Conservation (phyloP, 2,888 invertebrate species). For the Dascillus cervinus region DNA sequence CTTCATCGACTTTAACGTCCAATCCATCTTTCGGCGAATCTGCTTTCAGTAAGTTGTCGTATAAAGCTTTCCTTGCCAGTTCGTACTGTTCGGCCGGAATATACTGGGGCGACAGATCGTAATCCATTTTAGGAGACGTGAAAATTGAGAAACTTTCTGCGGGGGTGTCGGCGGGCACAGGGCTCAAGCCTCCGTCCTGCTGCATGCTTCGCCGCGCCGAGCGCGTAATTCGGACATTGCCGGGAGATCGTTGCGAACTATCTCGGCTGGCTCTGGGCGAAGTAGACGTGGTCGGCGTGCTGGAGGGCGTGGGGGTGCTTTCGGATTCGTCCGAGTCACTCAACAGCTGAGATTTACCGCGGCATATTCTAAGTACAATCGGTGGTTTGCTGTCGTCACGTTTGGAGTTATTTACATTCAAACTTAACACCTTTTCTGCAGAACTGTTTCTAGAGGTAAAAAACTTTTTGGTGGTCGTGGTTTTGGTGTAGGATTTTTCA, state of each 20-base stretch:
- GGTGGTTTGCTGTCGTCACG: conserved; percentile 51
- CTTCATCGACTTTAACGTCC: not conserved
- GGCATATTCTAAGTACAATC: conserved; percentile 81
- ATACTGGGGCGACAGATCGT: conserved; percentile 39
- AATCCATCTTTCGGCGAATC: conserved; percentile 13
- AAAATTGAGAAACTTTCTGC: conserved; percentile 30
- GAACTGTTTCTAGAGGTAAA: conserved; percentile 34
- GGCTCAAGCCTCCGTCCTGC: conserved; percentile 38
- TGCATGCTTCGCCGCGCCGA: conserved; percentile 42
- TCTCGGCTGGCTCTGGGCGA: conserved; percentile 39
- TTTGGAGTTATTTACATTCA: conserved; percentile 31
- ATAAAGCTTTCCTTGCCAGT: conserved; percentile 40
- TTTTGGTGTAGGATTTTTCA: conserved; percentile 29
- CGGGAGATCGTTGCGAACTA: conserved; percentile 21
- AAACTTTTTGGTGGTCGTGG: conserved; percentile 30
- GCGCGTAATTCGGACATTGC: conserved; percentile 37
- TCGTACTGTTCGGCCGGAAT: conserved; percentile 44
- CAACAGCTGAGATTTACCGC: conserved; percentile 54
- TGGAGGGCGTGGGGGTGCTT: conserved; percentile 47
- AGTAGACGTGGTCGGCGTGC: conserved; percentile 46
- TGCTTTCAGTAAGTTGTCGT: conserved; percentile 38
- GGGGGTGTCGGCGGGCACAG: conserved; percentile 35
- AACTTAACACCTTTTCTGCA: conserved; percentile 35
- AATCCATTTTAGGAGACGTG: conserved; percentile 35
- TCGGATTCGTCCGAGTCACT: conserved; percentile 43